Conservation (phyloP, 2,888 invertebrate species). For the Xylophagus ater region DNA sequence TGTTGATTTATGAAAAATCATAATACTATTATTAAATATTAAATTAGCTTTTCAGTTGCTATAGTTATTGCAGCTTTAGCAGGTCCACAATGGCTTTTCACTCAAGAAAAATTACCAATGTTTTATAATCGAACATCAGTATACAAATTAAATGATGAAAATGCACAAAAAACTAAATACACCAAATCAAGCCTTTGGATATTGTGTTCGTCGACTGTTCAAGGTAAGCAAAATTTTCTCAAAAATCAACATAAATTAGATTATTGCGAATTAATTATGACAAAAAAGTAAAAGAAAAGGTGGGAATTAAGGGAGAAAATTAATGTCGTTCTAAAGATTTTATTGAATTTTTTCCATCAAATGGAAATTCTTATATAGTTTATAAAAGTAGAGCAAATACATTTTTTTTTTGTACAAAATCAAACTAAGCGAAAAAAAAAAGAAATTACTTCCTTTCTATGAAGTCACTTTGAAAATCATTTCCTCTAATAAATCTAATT, state of each 20-base stretch:
- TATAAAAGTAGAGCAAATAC: no score
- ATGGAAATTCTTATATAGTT: not conserved
- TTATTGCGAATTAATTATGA: no score
- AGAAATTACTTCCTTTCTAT: slow-evolving; percentile 9
- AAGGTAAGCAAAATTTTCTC: slow-evolving; percentile 29
- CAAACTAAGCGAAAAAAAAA: not conserved
- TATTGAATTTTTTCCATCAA: not conserved
- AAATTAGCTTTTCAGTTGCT: slow-evolving; percentile 36
- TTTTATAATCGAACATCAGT: slow-evolving; percentile 61
- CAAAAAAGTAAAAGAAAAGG: no score
- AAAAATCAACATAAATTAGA: no score
- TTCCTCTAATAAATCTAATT: slow-evolving; percentile 19
- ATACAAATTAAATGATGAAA: slow-evolving; percentile 35
- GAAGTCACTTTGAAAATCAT: slow-evolving; percentile 15
- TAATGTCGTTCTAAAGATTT: not conserved
- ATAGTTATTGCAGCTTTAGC: slow-evolving; percentile 39
- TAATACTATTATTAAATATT: not conserved
- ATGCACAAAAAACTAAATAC: slow-evolving; percentile 36
- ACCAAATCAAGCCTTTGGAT: slow-evolving; percentile 40
- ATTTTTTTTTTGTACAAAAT: slow-evolving; percentile 3
- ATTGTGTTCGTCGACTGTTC: slow-evolving; percentile 30
- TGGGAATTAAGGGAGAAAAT: no score
- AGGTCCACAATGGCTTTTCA: slow-evolving; percentile 69
- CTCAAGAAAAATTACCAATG: slow-evolving; percentile 75
- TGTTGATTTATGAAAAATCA: not conserved